Evolutionary conservation across 2,888 invertebrate species (phyloP), one percentile per base, ranked within the genome.

Genomic region (Oscheius sp.): DNA sequence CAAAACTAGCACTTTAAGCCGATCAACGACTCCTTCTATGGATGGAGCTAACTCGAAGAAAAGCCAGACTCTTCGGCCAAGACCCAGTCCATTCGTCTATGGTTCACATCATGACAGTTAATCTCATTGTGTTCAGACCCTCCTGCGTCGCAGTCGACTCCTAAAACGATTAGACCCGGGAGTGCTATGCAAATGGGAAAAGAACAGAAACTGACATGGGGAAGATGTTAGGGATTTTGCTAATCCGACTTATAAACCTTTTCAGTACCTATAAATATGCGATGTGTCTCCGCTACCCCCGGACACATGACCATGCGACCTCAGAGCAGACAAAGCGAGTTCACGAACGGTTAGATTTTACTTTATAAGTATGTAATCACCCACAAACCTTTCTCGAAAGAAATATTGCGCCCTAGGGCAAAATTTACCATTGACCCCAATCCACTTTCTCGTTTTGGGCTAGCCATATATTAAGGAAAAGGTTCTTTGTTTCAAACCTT

Each of bases 161-260:
- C 68, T 5, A 68, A 64, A 28, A 28, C 41, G 8, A 24, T 45
- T 8, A 63, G 68, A 8, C 68, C 68, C 4, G 67, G 67, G 22
- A 67, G 67, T 59, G 67, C 67, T 22, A 59, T 49, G 57, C 44
- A 33, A 36, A 63, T 68, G 63, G 30, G 38, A 12, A 63, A 44
- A 26, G 68, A 68, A 36, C 68, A 68, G 26, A 68, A 68, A 22
- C 54, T 63, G 20, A 68, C 68, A 4, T 68, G 68, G 68, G 68
- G 68, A 63, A 38, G 68, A 63, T 28, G 68, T 68, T 8, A 68
- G 68, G 41, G 14, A n/a, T 38, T 41, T 57, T 41, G 9, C 2
- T 59, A n/a, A n/a, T n/a, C n/a, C n/a, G n/a, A n/a, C n/a, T n/a
- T n/a, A n/a, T 54, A 44, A 24, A 8, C 3, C 3, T 24, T 49